Evolutionary conservation across 2,888 invertebrate species (phyloP).

Genomic region (Tridacna gigas): DNA sequence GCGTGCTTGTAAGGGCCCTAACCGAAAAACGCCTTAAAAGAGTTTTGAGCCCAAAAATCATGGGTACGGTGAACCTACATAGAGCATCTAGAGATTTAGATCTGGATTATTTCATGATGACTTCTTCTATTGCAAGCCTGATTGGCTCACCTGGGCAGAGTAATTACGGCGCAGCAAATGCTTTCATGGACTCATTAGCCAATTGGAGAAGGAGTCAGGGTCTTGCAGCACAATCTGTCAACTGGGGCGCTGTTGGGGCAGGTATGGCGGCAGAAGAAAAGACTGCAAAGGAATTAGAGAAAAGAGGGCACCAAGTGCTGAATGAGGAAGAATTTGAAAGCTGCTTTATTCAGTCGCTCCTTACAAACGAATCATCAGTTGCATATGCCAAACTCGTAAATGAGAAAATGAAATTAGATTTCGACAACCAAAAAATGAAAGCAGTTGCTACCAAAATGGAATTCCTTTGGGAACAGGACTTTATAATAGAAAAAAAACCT

Average conservation of each 20-base stretch:
- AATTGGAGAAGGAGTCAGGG: background rate
- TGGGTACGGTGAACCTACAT: background rate
- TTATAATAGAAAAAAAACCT: background rate
- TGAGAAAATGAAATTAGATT: background rate
- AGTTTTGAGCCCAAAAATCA: slow-evolving; percentile 12
- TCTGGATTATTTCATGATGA: slow-evolving; percentile 4
- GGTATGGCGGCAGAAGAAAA: slow-evolving; percentile 6
- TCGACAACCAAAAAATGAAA: background rate
- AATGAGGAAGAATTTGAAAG: slow-evolving; percentile 4
- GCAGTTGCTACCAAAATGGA: background rate
- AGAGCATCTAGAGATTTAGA: background rate
- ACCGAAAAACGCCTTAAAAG: background rate
- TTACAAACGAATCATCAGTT: background rate
- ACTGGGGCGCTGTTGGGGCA: slow-evolving; percentile 11
- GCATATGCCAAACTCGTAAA: background rate
- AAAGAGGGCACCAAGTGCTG: background rate
- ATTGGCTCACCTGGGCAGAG: background rate
- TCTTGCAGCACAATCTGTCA: slow-evolving; percentile 1
- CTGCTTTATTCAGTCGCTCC: background rate
- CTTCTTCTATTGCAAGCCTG: slow-evolving; percentile 6
- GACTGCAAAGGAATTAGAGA: background rate
- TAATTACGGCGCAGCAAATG: slow-evolving; percentile 21
- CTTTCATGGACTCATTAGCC: slow-evolving; percentile 19
- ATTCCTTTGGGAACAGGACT: background rate
- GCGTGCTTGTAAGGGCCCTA: background rate